Evolutionary conservation across 2,113 vertebrate genomes (phyloP).

Genomic region (Poeciliopsis occidentalis): DNA sequence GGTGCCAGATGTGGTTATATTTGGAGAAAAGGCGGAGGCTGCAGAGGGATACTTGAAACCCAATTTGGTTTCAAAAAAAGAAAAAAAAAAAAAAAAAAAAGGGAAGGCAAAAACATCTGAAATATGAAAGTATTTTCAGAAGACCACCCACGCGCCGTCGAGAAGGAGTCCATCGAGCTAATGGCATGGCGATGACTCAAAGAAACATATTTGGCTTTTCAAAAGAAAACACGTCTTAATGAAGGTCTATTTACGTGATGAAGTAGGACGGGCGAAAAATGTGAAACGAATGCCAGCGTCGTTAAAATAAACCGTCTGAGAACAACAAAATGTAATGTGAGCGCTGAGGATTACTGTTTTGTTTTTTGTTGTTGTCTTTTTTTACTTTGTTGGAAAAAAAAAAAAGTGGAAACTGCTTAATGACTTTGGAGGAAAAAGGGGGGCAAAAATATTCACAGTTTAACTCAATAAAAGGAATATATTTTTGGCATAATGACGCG

Average conservation of each 20-base stretch:
- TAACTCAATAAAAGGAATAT: neutral
- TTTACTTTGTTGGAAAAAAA: neutral
- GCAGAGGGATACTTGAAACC: neutral
- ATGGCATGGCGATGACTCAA: neutral
- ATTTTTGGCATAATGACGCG: neutral
- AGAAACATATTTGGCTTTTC: neutral
- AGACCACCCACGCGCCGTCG: neutral
- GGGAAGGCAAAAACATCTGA: neutral
- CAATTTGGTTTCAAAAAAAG: neutral
- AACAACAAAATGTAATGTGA: neutral
- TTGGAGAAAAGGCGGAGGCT: neutral
- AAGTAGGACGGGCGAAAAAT: neutral
- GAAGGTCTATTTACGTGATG: neutral
- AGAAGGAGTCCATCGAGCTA: neutral
- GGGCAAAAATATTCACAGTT: too few species aligned
- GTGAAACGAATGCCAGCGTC: neutral
- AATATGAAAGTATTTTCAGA: neutral
- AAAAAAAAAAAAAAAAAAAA: too few species aligned
- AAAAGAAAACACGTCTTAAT: neutral
- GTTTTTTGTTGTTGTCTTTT: neutral
- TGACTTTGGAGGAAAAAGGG: neutral
- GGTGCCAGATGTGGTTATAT: neutral
- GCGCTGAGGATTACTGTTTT: neutral
- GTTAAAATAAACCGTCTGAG: neutral
- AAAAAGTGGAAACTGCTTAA: neutral